Base-by-base conservation (phyloP, 2,797 vertebrate genomes). In the Aeoliscus strigatus region DNA sequence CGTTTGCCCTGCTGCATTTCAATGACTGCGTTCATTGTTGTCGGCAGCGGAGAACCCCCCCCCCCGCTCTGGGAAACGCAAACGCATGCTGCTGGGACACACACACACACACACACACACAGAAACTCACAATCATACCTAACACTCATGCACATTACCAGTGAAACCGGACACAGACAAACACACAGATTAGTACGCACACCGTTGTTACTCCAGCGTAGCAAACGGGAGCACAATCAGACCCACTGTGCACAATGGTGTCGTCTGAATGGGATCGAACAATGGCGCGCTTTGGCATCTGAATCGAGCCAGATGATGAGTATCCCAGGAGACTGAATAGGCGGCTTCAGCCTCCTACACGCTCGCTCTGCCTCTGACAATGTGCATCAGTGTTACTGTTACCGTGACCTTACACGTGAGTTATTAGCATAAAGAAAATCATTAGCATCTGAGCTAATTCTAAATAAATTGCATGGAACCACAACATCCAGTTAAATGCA, bases 221-320 rank as follows among this genome's bases (percentile, higher is more conserved):
- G 71, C 65, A 50, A 48, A 60, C 51, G 56, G 50, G 5, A 49
- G 58, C 65, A 73, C 77, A 79, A 74, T 79, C 57, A 61, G 77
- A 74, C 53, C 61, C 27, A 37, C 66, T 54, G 7, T 14, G 77
- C 70, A 86, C 84, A 83, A 83, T 84, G 57, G 73, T 18, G 43
- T 50, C 48, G 67, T 67, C 77, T 82, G 68, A 86, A 85, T 79
- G 72, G 62, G 70, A 52, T 71, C 67, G 78, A 81, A 84, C 84
- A 86, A 86, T 81, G 49, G 61, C 34, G 52, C 75, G 78, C 75
- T 81, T 75, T 80, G 70, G 71, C 68, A 56, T 80, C 59, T 75
- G 63, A 80, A 76, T 67, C 40, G 11, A 70, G 61, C 81, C 75
- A 75, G 73, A 77, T 76, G 80, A 81, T 72, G 75, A 70, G 75